Evolutionary conservation across 2,888 invertebrate genomes (phyloP), one percentile per base, ranked within the genome.

Genomic region (Flexamia atlantica): DNA sequence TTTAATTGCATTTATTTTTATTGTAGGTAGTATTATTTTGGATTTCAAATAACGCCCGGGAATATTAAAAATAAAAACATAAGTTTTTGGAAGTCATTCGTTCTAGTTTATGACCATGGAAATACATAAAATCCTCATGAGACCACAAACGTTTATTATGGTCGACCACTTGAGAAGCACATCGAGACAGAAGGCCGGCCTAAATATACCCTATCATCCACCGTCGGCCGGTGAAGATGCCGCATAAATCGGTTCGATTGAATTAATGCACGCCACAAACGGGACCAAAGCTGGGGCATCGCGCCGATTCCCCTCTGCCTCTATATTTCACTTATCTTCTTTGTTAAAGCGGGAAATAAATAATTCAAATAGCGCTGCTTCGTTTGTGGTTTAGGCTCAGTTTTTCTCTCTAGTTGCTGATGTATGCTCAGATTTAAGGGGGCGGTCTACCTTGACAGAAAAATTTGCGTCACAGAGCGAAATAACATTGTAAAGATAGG

Each of bases 221-320:
- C 2, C 4, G 30, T 64, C 20, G 46, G 46, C 57, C 50, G 2
- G 20, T 17, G 46, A 46, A 17, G 17, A 3, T 25, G 64, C 4
- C 64, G 4, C 64, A 64, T 64, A 64, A 64, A 64, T 64, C 64
- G 30, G 14, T 5, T 28, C 14, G 64, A 64, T 64, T 30, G 64
- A 64, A 30, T 64, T 64, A 30, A 64, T 64, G 64, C 28, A 30
- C 64, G 64, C 64, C 64, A 9, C 64, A 14, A 23, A 28, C 64
- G 20, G 64, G 64, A 64, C 30, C 64, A 64, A 64, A 64, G 64
- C 57, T 46, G 12, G 64, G 30, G 23, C 53, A 53, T 53, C 53
- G 28, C 30, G 30, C 64, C 30, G 64, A 64, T 57, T 57, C 57
- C 57, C 57, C 3, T 23, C 23, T 23, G 23, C 30, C 64, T 64